Percentiles rank a stretch among this genome's conserved stretches.
phyloP scores from a whole-genome alignment of 2,888 invertebrate genomes.

The Phyllotreta cruciferae region DNA sequence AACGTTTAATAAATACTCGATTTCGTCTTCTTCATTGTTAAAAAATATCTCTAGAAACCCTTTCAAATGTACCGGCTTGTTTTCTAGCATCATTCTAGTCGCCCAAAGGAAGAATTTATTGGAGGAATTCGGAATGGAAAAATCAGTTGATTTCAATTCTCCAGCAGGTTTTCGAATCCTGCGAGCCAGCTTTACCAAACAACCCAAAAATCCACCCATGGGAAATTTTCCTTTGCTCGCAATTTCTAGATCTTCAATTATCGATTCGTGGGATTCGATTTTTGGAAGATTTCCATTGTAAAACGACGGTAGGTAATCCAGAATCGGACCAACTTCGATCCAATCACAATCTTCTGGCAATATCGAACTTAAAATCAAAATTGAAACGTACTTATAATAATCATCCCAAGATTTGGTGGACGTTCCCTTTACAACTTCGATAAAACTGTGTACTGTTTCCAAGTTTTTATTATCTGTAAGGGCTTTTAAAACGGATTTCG shows the following conservation, averaged over 20 bases:
- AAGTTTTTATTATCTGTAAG: slow-evolving; percentile 38
- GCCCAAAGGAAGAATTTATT: slow-evolving; percentile 55
- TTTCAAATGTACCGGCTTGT: slow-evolving; percentile 37
- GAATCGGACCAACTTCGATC: slow-evolving; percentile 56
- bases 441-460: slow-evolving; percentile 36
- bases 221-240: slow-evolving; percentile 63
- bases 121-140: slow-evolving; percentile 56
- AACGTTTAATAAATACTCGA: slow-evolving; percentile 45
- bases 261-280: slow-evolving; percentile 21
- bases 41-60: slow-evolving; percentile 60
- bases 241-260: slow-evolving; percentile 48
- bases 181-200: slow-evolving; percentile 62
- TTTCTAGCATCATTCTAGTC: slow-evolving; percentile 13
- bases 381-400: slow-evolving; percentile 53
- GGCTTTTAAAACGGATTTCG: slow-evolving; percentile 39
- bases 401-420: slow-evolving; percentile 38
- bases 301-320: slow-evolving; percentile 61
- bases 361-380: slow-evolving; percentile 61
- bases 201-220: slow-evolving; percentile 65
- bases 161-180: slow-evolving; percentile 60
- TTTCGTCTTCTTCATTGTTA: slow-evolving; percentile 31
- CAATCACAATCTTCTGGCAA: slow-evolving; percentile 58
- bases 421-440: slow-evolving; percentile 41
- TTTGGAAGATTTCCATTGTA: slow-evolving; percentile 56
- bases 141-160: slow-evolving; percentile 61